phyloP scores from a whole-genome alignment of 2,888 invertebrate genomes.

The Sialis lutaria region DNA sequence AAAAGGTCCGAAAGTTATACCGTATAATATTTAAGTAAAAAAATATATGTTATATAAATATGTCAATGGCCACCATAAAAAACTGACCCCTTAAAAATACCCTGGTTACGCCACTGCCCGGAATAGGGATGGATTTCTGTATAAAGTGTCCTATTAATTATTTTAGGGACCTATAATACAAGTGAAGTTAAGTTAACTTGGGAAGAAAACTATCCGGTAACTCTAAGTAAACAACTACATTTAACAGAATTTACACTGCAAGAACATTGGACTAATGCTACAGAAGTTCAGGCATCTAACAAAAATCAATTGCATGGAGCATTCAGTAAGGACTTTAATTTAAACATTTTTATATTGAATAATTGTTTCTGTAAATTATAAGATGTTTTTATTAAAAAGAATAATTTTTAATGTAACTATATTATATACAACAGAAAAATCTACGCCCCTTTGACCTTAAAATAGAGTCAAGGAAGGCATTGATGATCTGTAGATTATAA shows the following conservation, averaged over 20 bases:
- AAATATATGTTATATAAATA: too few species aligned
- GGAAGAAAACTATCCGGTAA: conserved; percentile 57
- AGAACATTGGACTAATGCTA: conserved; percentile 52
- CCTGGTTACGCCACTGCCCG: too few species aligned
- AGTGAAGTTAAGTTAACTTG: conserved; percentile 56
- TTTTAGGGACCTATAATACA: conserved; percentile 66
- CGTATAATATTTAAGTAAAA: too few species aligned
- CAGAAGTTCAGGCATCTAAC: conserved; percentile 47
- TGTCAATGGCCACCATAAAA: too few species aligned
- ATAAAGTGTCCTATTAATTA: conserved; percentile 8
- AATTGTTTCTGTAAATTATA: not conserved
- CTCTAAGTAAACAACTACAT: conserved; percentile 57
- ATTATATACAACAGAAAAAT: not conserved
- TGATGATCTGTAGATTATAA: too few species aligned
- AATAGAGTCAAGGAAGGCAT: too few species aligned
- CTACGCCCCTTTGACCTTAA: too few species aligned
- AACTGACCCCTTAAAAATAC: too few species aligned
- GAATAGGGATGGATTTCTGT: not conserved
- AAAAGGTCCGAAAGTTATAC: too few species aligned
- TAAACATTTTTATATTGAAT: not conserved
- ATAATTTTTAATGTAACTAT: not conserved
- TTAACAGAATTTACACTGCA: conserved; percentile 64
- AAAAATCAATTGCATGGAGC: conserved; percentile 31
- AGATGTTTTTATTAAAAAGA: not conserved
- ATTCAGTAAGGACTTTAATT: conserved; percentile 15